phyloP scores from a whole-genome alignment of 2,888 invertebrate genomes.

The Mycalesis mineus region DNA sequence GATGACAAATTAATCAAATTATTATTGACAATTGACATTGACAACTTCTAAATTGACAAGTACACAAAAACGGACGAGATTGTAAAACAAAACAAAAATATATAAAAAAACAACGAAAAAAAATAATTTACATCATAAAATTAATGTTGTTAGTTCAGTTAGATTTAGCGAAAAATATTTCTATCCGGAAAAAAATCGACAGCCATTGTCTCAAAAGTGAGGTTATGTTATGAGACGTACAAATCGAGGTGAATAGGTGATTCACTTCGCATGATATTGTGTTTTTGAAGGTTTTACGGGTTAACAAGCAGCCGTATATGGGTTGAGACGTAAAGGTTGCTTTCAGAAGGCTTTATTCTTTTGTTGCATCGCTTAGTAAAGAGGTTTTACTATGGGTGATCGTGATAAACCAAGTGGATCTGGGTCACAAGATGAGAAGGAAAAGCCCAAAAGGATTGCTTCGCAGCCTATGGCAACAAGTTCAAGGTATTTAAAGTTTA shows the following conservation, averaged over 20 bases:
- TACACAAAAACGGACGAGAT: slow-evolving; percentile 51
- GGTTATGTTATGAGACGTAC: slow-evolving; percentile 45
- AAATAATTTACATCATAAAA: not conserved
- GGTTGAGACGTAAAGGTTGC: slow-evolving; percentile 33
- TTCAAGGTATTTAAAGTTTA: slow-evolving; percentile 44
- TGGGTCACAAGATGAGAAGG: slow-evolving; percentile 49
- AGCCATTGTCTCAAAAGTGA: slow-evolving; percentile 56
- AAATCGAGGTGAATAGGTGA: slow-evolving; percentile 48
- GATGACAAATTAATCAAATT: no score
- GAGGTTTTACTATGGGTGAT: slow-evolving; percentile 55
- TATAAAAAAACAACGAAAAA: not conserved
- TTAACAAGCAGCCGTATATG: slow-evolving; percentile 55
- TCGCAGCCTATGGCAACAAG: slow-evolving; percentile 59
- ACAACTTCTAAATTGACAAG: slow-evolving; percentile 63
- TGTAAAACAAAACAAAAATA: slow-evolving; percentile 8
- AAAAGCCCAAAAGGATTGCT: slow-evolving; percentile 40
- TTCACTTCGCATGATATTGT: slow-evolving; percentile 47
- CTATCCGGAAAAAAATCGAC: not conserved
- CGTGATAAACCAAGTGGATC: slow-evolving; percentile 57
- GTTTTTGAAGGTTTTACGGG: slow-evolving; percentile 49
- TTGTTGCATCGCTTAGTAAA: slow-evolving; percentile 43
- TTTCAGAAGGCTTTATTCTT: slow-evolving; percentile 37
- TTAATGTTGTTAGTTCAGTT: slow-evolving; percentile 12
- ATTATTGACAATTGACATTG: not conserved
- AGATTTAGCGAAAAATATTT: not conserved